Percentiles rank a stretch among this genome's conserved stretches.
Evolutionary conservation across 2,797 vertebrate species (phyloP).

Genomic region (Cossypha caffra): DNA sequence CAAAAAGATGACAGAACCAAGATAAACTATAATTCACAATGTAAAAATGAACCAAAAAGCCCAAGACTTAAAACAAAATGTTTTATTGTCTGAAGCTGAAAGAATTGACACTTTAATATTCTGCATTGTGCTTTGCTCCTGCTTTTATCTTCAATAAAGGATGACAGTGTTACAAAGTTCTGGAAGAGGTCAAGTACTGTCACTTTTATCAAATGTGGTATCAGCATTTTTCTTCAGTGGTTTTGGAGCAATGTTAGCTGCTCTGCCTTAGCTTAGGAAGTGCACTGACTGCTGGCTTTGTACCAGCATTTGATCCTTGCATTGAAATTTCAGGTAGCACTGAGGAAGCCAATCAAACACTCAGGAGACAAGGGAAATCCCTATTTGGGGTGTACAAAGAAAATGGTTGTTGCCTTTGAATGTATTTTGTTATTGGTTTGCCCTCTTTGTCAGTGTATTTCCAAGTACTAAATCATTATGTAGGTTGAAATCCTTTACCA

Average conservation of each 20-base stretch:
- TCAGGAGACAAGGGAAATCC: not conserved
- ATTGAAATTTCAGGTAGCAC: not conserved
- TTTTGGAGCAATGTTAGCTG: not conserved
- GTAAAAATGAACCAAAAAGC: not conserved
- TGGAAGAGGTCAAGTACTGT: slow-evolving; percentile 23
- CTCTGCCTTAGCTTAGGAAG: not conserved
- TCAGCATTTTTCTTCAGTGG: not conserved
- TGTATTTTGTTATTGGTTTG: not conserved
- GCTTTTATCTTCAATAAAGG: slow-evolving; percentile 34
- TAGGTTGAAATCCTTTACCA: not conserved
- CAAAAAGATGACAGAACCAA: not conserved
- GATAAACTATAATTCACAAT: not conserved
- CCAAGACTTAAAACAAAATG: not conserved
- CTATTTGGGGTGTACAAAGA: not conserved
- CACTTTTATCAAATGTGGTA: slow-evolving; percentile 27
- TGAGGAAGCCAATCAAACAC: not conserved
- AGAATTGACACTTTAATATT: slow-evolving; percentile 31
- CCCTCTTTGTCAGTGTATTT: not conserved
- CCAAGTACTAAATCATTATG: not conserved
- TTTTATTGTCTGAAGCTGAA: not conserved
- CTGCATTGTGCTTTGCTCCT: not conserved
- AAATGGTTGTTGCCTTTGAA: not conserved
- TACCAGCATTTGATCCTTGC: not conserved
- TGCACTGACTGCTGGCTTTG: not conserved
- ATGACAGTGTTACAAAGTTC: slow-evolving; percentile 45